phyloP scores from a whole-genome alignment of 1,140 invertebrate species.

The Cecropterus lyciades region DNA sequence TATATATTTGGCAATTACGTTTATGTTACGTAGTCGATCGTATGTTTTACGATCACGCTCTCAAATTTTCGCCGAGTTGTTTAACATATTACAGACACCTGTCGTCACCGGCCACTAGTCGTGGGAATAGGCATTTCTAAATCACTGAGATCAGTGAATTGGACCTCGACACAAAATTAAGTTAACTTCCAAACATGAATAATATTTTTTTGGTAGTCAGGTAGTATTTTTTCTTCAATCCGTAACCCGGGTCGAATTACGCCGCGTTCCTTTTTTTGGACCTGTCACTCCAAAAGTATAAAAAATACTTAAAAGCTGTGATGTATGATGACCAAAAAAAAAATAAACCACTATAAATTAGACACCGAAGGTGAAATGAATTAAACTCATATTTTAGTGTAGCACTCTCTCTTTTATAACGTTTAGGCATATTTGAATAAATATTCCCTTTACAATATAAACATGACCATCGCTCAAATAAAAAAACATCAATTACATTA shows the following conservation, averaged over 20 bases:
- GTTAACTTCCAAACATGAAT: slow-evolving; percentile 19
- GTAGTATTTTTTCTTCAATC: slow-evolving; percentile 21
- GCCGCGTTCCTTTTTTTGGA: neutral
- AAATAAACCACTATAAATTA: slow-evolving; percentile 6
- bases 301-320: slow-evolving; percentile 5
- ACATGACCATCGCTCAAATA: neutral
- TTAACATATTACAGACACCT: slow-evolving; percentile 10
- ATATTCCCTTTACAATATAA: neutral
- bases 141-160: slow-evolving; percentile 21
- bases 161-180: slow-evolving; percentile 23
- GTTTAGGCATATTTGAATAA: neutral
- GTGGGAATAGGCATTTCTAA: slow-evolving; percentile 25
- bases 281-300: slow-evolving; percentile 3
- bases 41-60: neutral
- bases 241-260: slow-evolving; percentile 15
- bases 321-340: neutral
- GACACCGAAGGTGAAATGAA: neutral
- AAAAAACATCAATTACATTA: slow-evolving; percentile 6
- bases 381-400: neutral
- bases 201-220: slow-evolving; percentile 29
- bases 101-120: slow-evolving; percentile 18
- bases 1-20: too few relatives aligned
- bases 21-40: neutral
- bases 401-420: neutral
- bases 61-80: slow-evolving; percentile 18